Conservation (phyloP, 2,113 vertebrate species). For the Oncorhynchus gorbuscha region DNA sequence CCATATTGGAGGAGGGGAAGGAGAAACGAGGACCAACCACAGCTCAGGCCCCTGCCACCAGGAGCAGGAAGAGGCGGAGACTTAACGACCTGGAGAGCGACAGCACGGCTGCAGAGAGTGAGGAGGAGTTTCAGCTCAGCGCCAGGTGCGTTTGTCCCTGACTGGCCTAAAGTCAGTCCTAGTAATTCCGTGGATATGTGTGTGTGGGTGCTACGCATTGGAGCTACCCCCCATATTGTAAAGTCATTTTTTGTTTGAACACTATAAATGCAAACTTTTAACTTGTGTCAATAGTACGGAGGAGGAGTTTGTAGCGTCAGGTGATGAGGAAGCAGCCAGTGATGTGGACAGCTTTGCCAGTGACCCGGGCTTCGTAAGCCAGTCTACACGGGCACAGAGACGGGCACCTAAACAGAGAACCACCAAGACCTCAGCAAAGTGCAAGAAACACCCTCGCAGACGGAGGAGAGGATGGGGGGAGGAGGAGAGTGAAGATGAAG, state of each 20-base stretch:
- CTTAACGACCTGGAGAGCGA: constrained; percentile 96
- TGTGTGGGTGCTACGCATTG: no score
- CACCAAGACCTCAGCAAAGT: constrained; percentile 64
- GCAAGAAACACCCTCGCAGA: constrained; percentile 70
- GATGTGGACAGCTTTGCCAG: constrained; percentile 79
- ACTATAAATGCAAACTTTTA: no score
- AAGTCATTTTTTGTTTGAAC: no score
- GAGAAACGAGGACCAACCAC: constrained; percentile 82
- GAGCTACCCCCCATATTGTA: no score
- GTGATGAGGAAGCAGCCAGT: constrained; percentile 84
- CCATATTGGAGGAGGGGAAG: constrained; percentile 82
- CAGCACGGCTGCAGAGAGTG: constrained; percentile 91
- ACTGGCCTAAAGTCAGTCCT: no score
- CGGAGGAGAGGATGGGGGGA: constrained; percentile 76
- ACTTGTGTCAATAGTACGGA: constrained; percentile 75
- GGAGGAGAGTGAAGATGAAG: constrained; percentile 57
- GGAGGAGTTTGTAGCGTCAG: constrained; percentile 85
- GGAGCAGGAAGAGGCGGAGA: constrained; percentile 85
- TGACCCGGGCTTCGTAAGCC: constrained; percentile 56
- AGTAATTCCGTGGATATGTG: not conserved
- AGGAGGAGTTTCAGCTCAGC: constrained; percentile 94
- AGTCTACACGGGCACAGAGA: constrained; percentile 41
- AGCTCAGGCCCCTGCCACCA: constrained; percentile 67
- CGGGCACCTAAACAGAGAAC: constrained; percentile 31
- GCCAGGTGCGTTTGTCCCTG: constrained; percentile 73